These are phyloP conservation scores for Morelia viridis DNA, from an alignment of 2,797 vertebrate species.

Conservation along the genomic window DNA sequence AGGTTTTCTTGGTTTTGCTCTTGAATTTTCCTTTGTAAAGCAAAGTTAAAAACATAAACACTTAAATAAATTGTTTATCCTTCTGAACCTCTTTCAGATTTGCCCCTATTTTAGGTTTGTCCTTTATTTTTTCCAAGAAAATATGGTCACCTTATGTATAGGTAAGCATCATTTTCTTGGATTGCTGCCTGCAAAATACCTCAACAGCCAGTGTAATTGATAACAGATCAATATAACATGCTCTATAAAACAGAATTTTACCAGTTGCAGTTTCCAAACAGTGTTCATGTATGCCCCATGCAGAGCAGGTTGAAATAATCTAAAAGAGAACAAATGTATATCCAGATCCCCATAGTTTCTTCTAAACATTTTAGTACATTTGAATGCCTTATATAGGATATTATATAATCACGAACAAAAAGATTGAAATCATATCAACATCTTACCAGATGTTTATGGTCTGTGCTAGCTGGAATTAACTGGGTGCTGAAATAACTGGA, in stretches of 20 bases:
- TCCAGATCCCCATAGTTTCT: neutral
- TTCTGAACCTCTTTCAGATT: neutral
- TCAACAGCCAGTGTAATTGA: neutral
- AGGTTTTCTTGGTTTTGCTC: neutral
- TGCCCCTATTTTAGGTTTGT: neutral
- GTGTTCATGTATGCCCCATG: neutral
- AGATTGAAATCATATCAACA: neutral
- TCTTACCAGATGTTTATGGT: constrained; percentile 1
- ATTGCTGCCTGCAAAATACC: neutral
- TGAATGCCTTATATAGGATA: neutral
- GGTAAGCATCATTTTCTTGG: neutral
- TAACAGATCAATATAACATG: neutral
- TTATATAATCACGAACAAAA: neutral
- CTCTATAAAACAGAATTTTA: neutral
- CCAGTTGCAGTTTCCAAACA: neutral
- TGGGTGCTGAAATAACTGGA: neutral
- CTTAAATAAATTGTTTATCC: neutral
- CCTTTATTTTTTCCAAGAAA: neutral
- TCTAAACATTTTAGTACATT: neutral
- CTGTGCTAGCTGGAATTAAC: neutral
- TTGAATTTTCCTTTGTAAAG: neutral
- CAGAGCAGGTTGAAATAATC: neutral
- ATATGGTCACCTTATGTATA: neutral
- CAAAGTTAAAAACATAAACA: neutral
- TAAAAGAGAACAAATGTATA: neutral